Conservation (phyloP, 2,113 vertebrate species). For the Epinephelus fuscoguttatus region DNA sequence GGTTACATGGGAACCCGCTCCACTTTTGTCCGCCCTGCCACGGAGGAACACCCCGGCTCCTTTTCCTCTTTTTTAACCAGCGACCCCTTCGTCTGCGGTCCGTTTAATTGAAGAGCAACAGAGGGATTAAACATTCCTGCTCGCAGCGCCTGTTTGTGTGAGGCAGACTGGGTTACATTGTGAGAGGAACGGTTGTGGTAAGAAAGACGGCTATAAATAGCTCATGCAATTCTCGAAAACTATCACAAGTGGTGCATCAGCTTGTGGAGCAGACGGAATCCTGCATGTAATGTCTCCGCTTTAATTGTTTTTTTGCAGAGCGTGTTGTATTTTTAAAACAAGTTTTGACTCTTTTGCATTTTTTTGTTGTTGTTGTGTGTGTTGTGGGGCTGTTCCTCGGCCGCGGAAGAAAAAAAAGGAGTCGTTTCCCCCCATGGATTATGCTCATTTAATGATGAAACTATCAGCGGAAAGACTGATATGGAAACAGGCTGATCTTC, state of each 20-base stretch:
- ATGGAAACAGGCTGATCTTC: conserved; percentile 72
- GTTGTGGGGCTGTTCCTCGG: conserved; percentile 8
- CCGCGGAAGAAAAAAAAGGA: conserved; percentile 43
- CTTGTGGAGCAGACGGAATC: conserved; percentile 75
- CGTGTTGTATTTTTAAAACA: conserved; percentile 29
- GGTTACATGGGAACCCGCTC: conserved; percentile 45
- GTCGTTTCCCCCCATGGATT: conserved; percentile 75
- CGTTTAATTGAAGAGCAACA: conserved; percentile 76
- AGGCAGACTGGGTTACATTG: conserved; percentile 73
- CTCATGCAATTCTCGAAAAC: conserved; percentile 84
- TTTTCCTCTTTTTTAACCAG: conserved; percentile 12
- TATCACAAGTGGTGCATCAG: conserved; percentile 85
- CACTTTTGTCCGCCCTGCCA: conserved; percentile 69
- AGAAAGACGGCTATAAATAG: conserved; percentile 86
- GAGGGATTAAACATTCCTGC: conserved; percentile 81
- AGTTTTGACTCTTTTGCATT: conserved; percentile 63
- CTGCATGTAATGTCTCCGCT: conserved; percentile 62
- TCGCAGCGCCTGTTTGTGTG: conserved; percentile 67
- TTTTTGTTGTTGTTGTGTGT: neutral
- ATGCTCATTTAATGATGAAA: conserved; percentile 73
- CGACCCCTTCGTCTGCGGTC: conserved; percentile 52
- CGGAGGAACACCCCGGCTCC: conserved; percentile 54
- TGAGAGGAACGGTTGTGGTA: conserved; percentile 79
- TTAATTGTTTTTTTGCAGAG: conserved; percentile 41
- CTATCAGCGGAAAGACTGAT: conserved; percentile 69